Evolutionary conservation across 2,797 vertebrate species (phyloP), one percentile per base, ranked within the genome.

Genomic region (Esox lucius): DNA sequence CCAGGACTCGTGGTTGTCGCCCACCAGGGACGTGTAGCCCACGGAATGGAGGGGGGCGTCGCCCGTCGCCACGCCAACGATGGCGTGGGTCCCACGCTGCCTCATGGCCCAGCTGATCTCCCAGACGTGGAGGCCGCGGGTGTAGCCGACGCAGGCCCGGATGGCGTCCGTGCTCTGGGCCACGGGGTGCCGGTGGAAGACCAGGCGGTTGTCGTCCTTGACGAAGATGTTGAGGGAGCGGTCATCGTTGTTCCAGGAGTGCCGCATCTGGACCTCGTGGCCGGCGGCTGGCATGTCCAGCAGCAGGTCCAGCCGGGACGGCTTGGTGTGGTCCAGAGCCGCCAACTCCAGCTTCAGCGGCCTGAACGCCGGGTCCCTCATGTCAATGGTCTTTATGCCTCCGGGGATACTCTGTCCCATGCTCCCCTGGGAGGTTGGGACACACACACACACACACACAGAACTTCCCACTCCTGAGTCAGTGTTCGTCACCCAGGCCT

Each of bases 391-490:
- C 94, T 98, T 99, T 79, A 99, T 97, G 73, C 98, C 98, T 72
- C 97, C 98, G 1, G 98, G 97, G 90, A 99, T 97, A 88, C 99
- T 99, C 91, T 99, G 98, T 87, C 98, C 98, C 98, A 99, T 99
- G 61, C 89, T 91, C 91, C 68, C 91, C 91, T 69, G 91, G 83
- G 78, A 87, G 65, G 85, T 77, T 88, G 72, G 1, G 73, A n/a
- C n/a, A n/a, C n/a, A n/a, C n/a, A n/a, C n/a, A 64, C 70, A 78
- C 89, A 24, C 56, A 17, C 56, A 59, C n/a, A 59, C 56, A 16
- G 22, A n/a, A 9, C 56, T 16, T 17, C 22, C 19, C 2, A 8
- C 56, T 59, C 19, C 9, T 1, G 53, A 59, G 53, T n/a, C 2
- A 4, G 6, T 76, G 87, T 83, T 86, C 83, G 24, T 22, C 51